Evolutionary conservation across 2,113 vertebrate genomes (phyloP), one percentile per base, ranked within the genome.

Genomic region (Peromyscus polionotus): DNA sequence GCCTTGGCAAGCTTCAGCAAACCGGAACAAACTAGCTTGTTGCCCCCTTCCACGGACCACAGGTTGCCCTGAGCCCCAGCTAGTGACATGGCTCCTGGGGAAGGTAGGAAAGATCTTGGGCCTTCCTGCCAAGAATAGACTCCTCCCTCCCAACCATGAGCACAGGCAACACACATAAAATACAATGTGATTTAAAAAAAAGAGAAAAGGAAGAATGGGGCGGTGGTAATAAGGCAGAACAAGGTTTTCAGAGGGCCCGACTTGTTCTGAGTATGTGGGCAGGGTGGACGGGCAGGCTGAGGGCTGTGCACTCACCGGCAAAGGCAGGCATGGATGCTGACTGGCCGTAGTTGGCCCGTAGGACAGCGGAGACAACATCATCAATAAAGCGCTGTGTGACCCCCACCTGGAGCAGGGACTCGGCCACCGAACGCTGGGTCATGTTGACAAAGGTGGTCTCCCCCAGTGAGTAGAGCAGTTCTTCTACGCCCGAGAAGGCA

Each of bases 41-140:
- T 99, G 73, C 99, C 99, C 96, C 99, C 99, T 98, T 99, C 99
- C 90, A 99, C 99, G 0, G 99, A 99, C 99, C 99, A 99, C 87
- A 99, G 99, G 98, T 99, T 99, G 98, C 99, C 99, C 97, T 99
- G 99, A 28, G 99, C 99, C 39, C 99, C 99, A 0, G 99, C 99
- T 96, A 99, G 98, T 0, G 99, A 99, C 98, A 99, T 99, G 72
- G 99, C 99, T 48, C 99, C 99, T 99, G 97, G 70, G 88, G 67
- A 95, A 57, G 86, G 33, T 0, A 0, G 79, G 59, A 76, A 59
- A 36, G 20, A 80, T 13, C 39, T 28, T 36, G 33, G 77, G 85
- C 57, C 72, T 86, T 54, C 16, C 20, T 54, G 3, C 33, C 77
- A 77, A 70, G 51, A 68, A 57, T 36, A 91, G 65, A 19, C 26